Percentiles rank a stretch among this genome's conserved stretches.
These are phyloP conservation scores for Atta cephalotes DNA, from an alignment of 1,140 invertebrate genomes.

Conservation along the genomic window DNA sequence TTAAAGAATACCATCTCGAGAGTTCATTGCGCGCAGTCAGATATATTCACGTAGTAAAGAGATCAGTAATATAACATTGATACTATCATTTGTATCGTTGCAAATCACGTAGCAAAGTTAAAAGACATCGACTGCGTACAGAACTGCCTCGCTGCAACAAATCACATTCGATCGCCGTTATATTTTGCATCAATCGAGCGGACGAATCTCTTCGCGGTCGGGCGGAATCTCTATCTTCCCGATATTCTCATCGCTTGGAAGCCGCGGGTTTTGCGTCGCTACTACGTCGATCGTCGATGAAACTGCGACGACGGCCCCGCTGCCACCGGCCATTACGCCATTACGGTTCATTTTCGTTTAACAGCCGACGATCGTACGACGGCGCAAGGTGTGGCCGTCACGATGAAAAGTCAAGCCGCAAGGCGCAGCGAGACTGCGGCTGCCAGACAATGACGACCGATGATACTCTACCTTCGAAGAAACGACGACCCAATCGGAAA, in stretches of 20 bases:
- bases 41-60: not conserved
- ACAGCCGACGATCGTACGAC: slow-evolving; percentile 74
- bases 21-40: not conserved
- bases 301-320: slow-evolving; percentile 45
- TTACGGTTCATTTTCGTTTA: slow-evolving; percentile 84
- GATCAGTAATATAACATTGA: not conserved
- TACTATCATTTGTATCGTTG: slow-evolving; percentile 14
- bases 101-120: slow-evolving; percentile 20
- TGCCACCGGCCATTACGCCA: slow-evolving; percentile 81
- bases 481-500: slow-evolving; percentile 84
- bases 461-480: slow-evolving; percentile 59
- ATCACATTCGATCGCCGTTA: slow-evolving; percentile 16
- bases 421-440: slow-evolving; percentile 42
- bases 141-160: not conserved
- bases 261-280: not conserved
- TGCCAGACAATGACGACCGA: slow-evolving; percentile 83
- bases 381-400: slow-evolving; percentile 82
- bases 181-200: slow-evolving; percentile 13
- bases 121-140: not conserved
- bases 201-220: slow-evolving; percentile 6
- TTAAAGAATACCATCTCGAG: not conserved
- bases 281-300: slow-evolving; percentile 49
- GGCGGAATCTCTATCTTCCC: not conserved
- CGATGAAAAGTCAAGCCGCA: slow-evolving; percentile 81
- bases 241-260: slow-evolving; percentile 21